A percentile compares a stretch with the other conserved stretches of the same genome.
phyloP scores from a whole-genome alignment of 2,113 vertebrate genomes.

The Podarcis raffonei region DNA sequence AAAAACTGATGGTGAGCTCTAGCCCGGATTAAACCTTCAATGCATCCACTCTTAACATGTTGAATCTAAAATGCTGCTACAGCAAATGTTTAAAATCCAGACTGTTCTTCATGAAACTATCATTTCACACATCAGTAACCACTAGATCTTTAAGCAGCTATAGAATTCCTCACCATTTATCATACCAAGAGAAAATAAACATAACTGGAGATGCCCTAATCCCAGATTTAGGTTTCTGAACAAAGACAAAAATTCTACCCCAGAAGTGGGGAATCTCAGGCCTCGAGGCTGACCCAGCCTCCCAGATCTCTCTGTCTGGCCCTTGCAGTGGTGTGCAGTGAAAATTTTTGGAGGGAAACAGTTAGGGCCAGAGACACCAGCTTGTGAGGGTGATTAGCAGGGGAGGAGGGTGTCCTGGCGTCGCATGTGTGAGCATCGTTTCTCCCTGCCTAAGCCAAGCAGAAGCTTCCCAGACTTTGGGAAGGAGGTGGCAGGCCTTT shows the following conservation, averaged over 20 bases:
- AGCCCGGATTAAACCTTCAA: neutral
- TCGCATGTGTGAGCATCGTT: too few species aligned
- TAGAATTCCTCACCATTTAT: neutral
- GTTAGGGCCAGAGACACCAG: too few species aligned
- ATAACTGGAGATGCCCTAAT: neutral
- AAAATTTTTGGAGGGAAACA: too few species aligned
- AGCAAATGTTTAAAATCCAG: neutral
- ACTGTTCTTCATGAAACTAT: neutral
- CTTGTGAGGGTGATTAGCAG: too few species aligned
- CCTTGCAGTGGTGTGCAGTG: too few species aligned
- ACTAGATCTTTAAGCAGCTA: neutral
- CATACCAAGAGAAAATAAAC: neutral
- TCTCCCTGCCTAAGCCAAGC: too few species aligned
- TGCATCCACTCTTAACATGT: neutral
- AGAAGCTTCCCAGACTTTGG: too few species aligned
- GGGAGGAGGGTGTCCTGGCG: too few species aligned
- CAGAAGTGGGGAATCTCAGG: neutral
- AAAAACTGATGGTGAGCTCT: neutral
- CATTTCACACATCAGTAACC: neutral
- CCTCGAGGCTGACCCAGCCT: too few species aligned
- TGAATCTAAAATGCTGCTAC: neutral
- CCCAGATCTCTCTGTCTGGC: too few species aligned
- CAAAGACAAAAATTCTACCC: neutral
- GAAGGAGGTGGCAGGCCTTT: too few species aligned
- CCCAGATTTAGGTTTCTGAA: neutral